phyloP scores from a whole-genome alignment of 2,888 invertebrate genomes.

The Hyposoter dolosus region DNA sequence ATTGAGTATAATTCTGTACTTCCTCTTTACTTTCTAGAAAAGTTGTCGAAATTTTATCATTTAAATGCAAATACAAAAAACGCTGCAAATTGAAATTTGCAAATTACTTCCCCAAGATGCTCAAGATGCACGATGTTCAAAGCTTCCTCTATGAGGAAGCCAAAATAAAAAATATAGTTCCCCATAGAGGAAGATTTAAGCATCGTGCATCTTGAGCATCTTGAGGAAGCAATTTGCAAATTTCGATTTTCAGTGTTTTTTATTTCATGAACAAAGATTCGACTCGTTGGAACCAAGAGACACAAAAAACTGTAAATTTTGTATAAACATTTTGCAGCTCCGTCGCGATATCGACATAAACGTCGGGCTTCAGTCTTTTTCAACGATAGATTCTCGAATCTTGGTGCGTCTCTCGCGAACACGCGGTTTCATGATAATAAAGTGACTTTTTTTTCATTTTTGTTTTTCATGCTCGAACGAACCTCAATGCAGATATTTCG shows the following conservation, averaged over 20 bases:
- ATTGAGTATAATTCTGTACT: no score
- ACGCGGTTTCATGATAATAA: slow-evolving; percentile 10
- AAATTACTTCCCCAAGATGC: no score
- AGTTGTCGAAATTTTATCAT: no score
- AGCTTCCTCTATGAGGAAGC: no score
- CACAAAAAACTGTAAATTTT: neutral
- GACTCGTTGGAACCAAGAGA: neutral
- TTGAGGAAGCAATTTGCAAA: no score
- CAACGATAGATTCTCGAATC: neutral
- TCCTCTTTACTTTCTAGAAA: no score
- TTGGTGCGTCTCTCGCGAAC: neutral
- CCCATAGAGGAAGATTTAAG: no score
- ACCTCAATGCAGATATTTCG: slow-evolving; percentile 6
- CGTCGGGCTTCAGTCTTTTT: neutral
- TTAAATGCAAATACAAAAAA: no score
- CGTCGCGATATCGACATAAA: neutral
- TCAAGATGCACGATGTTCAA: no score
- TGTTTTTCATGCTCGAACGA: slow-evolving; percentile 25
- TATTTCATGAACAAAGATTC: neutral
- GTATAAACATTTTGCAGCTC: neutral
- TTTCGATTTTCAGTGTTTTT: neutral
- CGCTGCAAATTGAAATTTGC: no score
- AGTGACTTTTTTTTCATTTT: neutral
- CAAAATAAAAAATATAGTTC: no score
- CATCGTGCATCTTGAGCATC: no score